A percentile compares a stretch with the other conserved stretches of the same genome.
These are phyloP conservation scores for Scotopteryx bipunctaria DNA, from an alignment of 2,888 invertebrate species.

Conservation along the genomic window DNA sequence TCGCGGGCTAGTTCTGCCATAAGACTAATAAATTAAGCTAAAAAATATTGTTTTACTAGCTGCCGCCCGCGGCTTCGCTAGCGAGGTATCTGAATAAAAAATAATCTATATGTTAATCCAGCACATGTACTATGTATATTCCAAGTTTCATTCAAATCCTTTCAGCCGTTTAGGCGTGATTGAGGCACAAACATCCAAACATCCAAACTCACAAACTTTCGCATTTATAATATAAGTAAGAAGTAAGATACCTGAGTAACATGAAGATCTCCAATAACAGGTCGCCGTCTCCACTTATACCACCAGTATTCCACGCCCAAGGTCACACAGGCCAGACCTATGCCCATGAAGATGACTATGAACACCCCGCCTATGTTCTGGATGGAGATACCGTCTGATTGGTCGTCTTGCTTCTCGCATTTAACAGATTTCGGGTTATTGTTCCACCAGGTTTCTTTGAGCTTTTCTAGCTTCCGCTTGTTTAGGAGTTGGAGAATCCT, in stretches of 20 bases:
- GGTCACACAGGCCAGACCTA: constrained; percentile 94
- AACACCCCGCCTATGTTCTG: constrained; percentile 99
- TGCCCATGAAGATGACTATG: constrained; percentile 98
- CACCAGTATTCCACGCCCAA: constrained; percentile 97
- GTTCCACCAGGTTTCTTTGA: constrained; percentile 99
- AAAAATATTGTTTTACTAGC: too few relatives aligned
- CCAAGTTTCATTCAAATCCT: too few relatives aligned
- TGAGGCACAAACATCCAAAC: too few relatives aligned
- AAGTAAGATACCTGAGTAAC: constrained; percentile 73
- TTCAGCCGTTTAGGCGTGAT: too few relatives aligned
- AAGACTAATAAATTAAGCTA: too few relatives aligned
- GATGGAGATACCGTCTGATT: constrained; percentile 98
- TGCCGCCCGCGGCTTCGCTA: too few relatives aligned
- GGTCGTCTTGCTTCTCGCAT: constrained; percentile 95
- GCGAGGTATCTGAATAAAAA: too few relatives aligned
- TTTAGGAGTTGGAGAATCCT: constrained; percentile 97
- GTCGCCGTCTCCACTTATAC: constrained; percentile 90
- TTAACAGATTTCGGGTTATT: constrained; percentile 89
- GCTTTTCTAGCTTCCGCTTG: constrained; percentile 94
- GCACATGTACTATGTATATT: too few relatives aligned
- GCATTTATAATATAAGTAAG: too few relatives aligned
- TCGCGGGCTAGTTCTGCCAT: too few relatives aligned
- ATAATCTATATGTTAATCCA: too few relatives aligned
- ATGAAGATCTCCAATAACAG: constrained; percentile 84
- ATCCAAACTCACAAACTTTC: too few relatives aligned